A percentile compares a stretch with the other conserved stretches of the same genome.
Conservation (phyloP, 2,113 vertebrate genomes). For the Nerophis lumbriciformis region DNA sequence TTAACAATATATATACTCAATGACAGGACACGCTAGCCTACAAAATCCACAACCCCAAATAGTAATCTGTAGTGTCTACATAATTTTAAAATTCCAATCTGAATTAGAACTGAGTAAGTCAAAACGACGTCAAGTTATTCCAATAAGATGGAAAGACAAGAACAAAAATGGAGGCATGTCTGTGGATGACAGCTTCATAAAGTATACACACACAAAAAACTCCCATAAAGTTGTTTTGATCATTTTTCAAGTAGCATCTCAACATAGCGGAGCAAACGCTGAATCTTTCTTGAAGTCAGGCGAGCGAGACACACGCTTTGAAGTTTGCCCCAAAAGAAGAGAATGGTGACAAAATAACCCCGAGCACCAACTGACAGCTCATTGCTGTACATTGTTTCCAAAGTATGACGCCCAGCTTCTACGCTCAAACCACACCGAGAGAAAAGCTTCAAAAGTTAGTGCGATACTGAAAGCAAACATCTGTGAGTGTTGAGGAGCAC, state of each 20-base stretch:
- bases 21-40: too few species aligned
- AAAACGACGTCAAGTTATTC: too few species aligned
- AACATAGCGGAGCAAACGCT: constrained; percentile 25
- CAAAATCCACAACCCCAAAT: too few species aligned
- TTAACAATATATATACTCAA: too few species aligned
- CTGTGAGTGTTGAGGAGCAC: neutral
- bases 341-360: constrained; percentile 9
- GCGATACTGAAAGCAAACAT: constrained; percentile 1
- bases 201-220: constrained; percentile 23
- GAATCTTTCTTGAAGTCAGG: constrained; percentile 1
- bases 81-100: too few species aligned
- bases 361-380: neutral
- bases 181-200: constrained; percentile 24
- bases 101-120: neutral
- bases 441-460: neutral
- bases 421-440: constrained; percentile 1
- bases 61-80: too few species aligned
- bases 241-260: constrained; percentile 60
- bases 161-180: constrained; percentile 31
- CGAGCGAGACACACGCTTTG: neutral
- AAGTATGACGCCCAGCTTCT: neutral
- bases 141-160: constrained; percentile 22
- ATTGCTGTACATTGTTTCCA: neutral
- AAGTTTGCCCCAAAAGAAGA: neutral
- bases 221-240: constrained; percentile 39